A percentile compares a stretch with the other conserved stretches of the same genome.
Evolutionary conservation across 2,797 vertebrate species (phyloP).

Genomic region (Tauraco hartlaubi): DNA sequence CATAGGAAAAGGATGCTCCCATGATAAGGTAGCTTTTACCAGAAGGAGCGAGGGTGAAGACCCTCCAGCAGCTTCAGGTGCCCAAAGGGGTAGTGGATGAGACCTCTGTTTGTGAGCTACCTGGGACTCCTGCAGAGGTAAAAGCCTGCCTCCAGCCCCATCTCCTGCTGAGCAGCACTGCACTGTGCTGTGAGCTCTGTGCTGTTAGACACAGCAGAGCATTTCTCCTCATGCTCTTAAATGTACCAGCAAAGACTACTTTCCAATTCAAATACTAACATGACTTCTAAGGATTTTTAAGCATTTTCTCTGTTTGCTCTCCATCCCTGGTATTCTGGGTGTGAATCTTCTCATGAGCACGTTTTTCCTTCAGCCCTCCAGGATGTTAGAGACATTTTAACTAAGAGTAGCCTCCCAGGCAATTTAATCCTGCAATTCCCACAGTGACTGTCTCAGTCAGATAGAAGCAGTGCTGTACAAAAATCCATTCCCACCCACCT

Average conservation of each 20-base stretch:
- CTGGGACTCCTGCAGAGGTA: fast-evolving
- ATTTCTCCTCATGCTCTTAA: not conserved
- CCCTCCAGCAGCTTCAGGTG: not conserved
- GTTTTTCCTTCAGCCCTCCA: not conserved
- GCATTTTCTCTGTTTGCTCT: not conserved
- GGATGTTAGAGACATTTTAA: not conserved
- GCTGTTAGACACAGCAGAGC: fast-evolving
- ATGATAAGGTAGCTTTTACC: not conserved
- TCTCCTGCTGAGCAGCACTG: not conserved
- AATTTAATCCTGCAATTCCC: not conserved
- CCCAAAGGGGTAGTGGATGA: not conserved
- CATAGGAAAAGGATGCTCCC: not conserved
- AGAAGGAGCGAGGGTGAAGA: not conserved
- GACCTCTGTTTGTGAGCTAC: not conserved
- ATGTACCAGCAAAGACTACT: not conserved
- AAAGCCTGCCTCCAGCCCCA: not conserved
- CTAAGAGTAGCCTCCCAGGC: not conserved
- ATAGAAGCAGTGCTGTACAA: not conserved
- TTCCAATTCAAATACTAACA: not conserved
- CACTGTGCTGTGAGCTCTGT: fast-evolving
- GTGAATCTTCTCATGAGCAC: not conserved
- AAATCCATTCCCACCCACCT: not conserved
- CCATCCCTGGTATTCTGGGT: not conserved
- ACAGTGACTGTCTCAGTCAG: not conserved
- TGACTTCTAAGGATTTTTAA: not conserved